Conservation (phyloP, 2,113 vertebrate species). For the Calyptommatus sinebrachiatus region DNA sequence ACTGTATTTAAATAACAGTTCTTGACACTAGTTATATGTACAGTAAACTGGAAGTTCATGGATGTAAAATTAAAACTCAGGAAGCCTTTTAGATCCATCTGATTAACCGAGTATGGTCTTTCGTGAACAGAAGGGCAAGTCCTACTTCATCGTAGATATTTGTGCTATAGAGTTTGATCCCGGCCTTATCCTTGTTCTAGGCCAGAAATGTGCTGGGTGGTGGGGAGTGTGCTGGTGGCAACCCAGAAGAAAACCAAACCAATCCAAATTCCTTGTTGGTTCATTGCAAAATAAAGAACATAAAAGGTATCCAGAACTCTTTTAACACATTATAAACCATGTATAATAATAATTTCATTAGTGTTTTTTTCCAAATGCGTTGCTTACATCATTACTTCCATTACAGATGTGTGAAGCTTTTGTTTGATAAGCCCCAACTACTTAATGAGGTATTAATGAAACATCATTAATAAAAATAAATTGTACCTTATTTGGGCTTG, state of each 20-base stretch:
- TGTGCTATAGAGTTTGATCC: too few species aligned
- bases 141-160: too few species aligned
- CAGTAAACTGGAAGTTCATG: neutral
- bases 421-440: too few species aligned
- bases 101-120: too few species aligned
- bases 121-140: too few species aligned
- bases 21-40: neutral
- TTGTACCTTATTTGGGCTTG: too few species aligned
- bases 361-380: neutral
- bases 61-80: neutral
- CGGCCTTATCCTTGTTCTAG: too few species aligned
- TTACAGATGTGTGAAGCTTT: neutral
- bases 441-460: too few species aligned
- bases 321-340: constrained; percentile 14
- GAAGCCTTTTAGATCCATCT: too few species aligned
- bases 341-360: neutral
- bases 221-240: too few species aligned
- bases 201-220: too few species aligned
- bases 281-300: neutral
- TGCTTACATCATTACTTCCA: constrained; percentile 22
- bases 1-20: neutral
- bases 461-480: too few species aligned
- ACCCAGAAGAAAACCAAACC: neutral
- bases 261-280: neutral
- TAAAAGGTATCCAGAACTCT: constrained; percentile 33